phyloP scores from a whole-genome alignment of 35 echinoderm and acorn worm species.

The Chiridota heheva region DNA sequence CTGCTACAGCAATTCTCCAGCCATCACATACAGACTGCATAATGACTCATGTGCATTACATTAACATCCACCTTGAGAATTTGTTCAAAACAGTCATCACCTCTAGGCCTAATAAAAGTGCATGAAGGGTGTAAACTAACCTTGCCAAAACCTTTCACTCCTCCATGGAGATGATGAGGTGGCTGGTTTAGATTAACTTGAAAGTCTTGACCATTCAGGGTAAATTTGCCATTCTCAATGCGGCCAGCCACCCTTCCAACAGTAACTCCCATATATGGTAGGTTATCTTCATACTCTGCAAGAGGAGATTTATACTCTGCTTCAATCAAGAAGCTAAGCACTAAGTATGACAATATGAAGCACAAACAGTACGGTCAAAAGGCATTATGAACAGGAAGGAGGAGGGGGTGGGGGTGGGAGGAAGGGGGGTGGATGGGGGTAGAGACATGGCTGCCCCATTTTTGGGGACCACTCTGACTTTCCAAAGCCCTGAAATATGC shows the following conservation, averaged over 20 bases:
- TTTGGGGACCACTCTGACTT: neutral
- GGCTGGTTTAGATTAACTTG: conserved; percentile 77
- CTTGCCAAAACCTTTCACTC: conserved; percentile 62
- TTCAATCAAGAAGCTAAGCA: too few relatives aligned
- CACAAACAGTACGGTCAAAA: too few relatives aligned
- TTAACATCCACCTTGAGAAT: neutral
- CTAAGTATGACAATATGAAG: too few relatives aligned
- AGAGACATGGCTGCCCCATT: neutral
- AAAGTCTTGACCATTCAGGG: conserved; percentile 65
- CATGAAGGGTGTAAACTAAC: conserved; percentile 24
- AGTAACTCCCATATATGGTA: conserved; percentile 52
- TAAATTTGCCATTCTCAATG: conserved; percentile 76
- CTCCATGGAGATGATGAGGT: conserved; percentile 86
- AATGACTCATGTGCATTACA: too few relatives aligned
- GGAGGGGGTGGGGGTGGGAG: too few relatives aligned
- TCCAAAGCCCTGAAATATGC: too few relatives aligned
- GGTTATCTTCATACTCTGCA: conserved; percentile 85
- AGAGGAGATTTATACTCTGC: neutral
- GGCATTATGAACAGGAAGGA: too few relatives aligned
- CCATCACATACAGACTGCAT: too few relatives aligned
- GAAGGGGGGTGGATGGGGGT: neutral
- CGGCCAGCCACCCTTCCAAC: conserved; percentile 74
- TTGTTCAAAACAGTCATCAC: neutral
- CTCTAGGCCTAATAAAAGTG: neutral
- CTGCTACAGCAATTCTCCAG: too few relatives aligned